Evolutionary conservation across 23 tunicate species (phyloP).

Genomic region (Clavelina lepadiformis): DNA sequence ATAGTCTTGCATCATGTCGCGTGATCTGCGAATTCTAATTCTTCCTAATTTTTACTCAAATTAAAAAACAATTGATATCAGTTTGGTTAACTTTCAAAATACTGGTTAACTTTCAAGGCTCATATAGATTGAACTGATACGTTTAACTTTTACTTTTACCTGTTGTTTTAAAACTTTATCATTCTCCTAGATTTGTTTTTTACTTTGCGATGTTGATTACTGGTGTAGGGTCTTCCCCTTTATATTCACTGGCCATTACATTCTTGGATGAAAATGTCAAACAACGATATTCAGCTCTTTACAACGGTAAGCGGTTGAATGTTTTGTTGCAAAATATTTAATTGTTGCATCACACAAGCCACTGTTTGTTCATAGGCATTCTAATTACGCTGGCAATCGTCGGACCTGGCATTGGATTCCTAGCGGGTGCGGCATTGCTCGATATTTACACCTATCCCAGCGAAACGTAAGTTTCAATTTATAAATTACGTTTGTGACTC

Average conservation of each 20-base stretch:
- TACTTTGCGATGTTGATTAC: constrained; percentile 51
- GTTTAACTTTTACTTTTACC: background rate
- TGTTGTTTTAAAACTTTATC: background rate
- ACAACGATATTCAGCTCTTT: constrained; percentile 47
- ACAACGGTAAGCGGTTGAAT: constrained; percentile 49
- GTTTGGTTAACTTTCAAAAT: too few species aligned
- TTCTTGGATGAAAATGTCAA: constrained; percentile 84
- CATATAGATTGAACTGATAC: too few species aligned
- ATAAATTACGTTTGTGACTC: background rate
- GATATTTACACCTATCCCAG: constrained; percentile 42
- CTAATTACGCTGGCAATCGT: constrained; percentile 25
- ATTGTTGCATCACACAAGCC: too few species aligned
- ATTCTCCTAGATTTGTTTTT: constrained; percentile 33
- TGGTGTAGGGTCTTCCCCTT: constrained; percentile 66
- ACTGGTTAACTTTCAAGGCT: too few species aligned
- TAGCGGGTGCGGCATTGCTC: constrained; percentile 52
- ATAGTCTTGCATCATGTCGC: too few species aligned
- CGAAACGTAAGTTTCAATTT: constrained; percentile 30
- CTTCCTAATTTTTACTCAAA: too few species aligned
- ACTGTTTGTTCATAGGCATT: constrained; percentile 41
- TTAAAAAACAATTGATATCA: too few species aligned
- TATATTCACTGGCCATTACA: constrained; percentile 68
- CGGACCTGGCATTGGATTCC: constrained; percentile 73
- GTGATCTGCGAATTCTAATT: too few species aligned
- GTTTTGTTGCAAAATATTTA: background rate